Base-by-base conservation (phyloP, 2,797 vertebrate genomes). In the Xyrichtys novacula region DNA sequence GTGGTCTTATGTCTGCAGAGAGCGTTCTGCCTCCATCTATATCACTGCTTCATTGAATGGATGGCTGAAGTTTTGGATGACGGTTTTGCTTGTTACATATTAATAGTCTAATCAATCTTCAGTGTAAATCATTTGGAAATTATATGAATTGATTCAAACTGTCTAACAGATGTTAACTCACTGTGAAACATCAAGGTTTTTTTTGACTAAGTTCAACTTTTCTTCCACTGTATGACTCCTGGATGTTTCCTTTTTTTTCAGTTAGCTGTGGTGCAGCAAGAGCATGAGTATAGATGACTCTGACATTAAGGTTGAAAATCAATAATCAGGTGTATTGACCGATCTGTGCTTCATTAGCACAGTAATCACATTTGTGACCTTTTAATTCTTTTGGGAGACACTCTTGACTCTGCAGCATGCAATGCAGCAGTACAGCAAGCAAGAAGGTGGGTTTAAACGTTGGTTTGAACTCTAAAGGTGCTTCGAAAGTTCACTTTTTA, bases 1-100 rank as follows among this genome's bases (percentile, higher is more conserved):
- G 82, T 83, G 81, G 88, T 91, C 71, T 68, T 67, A 71, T 78
- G 72, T 90, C 81, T 89, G 86, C 73, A 44, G 67, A 75, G 66
- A 80, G 54, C 14, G 8, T 61, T 22, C 64, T 71, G 54, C 60
- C 36, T 60, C 68, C 34, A 52, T 84, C 57, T 71, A 16, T 36
- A 64, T 36, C 48, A 4, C 68, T 12, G 39, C 63, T 73, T 74
- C 61, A 65, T 14, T 76, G 46, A 40, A 69, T 7, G 59, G 48
- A 73, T 62, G 29, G 43, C 40, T 60, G 16, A 63, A 49, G 20
- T 54, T 79, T 49, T 12, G 26, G 11, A 23, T 47, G 56, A 47
- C n/a, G n/a, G 14, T 12, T 7, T 6, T n/a, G 0, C 65, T 26
- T 40, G 16, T 42, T 20, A 7, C 53, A 53, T 38, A 69, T 65